Conservation (phyloP, 1,140 invertebrate species). For the Tenebrio molitor region DNA sequence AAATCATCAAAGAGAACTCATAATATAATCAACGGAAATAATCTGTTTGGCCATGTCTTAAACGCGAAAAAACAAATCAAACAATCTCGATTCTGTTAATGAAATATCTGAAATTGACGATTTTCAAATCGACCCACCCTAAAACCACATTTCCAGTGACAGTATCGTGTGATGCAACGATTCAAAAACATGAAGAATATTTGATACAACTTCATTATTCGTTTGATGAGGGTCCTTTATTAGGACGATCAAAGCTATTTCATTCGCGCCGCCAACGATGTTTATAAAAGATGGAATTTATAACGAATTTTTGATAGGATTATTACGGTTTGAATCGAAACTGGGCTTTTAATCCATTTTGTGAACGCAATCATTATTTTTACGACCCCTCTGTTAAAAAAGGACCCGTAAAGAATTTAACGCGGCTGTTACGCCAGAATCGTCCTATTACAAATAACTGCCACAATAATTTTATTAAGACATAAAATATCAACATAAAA, state of each 20-base stretch:
- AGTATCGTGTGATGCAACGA: not conserved
- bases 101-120: too few relatives aligned
- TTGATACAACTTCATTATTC: not conserved
- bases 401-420: not conserved
- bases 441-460: not conserved
- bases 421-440: not conserved
- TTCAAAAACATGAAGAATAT: not conserved
- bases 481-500: constrained; percentile 11
- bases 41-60: too few relatives aligned
- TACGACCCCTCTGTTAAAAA: not conserved
- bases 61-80: too few relatives aligned
- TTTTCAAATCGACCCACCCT: too few relatives aligned
- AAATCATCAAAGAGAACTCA: too few relatives aligned
- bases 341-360: constrained; percentile 4
- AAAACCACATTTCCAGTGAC: too few relatives aligned
- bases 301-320: not conserved
- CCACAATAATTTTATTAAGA: constrained; percentile 2
- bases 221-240: not conserved
- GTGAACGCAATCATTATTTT: constrained; percentile 5
- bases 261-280: not conserved
- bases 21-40: too few relatives aligned
- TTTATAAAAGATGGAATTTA: not conserved
- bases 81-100: too few relatives aligned
- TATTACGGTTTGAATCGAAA: not conserved
- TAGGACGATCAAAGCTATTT: not conserved